Percentiles rank a stretch among this genome's conserved stretches.
Evolutionary conservation across 53 echinoderm and acorn worm species (phyloP).

Genomic region (Luidia sarsii): DNA sequence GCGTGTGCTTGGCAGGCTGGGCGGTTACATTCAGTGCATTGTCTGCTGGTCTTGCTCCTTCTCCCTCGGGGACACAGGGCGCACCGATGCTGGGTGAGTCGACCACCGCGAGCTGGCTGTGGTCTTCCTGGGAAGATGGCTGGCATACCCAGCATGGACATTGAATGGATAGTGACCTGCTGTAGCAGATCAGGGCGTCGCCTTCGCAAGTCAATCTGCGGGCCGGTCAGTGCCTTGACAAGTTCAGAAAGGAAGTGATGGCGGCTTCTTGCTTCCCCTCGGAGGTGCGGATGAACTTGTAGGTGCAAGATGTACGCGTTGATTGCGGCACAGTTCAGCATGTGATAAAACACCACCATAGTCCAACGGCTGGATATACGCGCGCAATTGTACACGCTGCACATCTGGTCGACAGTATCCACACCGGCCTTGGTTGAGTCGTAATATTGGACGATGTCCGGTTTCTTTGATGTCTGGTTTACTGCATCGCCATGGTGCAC

Average conservation of each 20-base stretch:
- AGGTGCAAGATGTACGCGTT: background rate
- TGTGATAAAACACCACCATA: conserved; percentile 28
- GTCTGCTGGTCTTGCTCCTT: background rate
- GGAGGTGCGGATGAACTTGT: background rate
- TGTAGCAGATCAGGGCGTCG: background rate
- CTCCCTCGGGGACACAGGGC: background rate
- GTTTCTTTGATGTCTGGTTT: background rate
- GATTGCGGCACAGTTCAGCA: conserved; percentile 31
- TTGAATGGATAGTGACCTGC: background rate
- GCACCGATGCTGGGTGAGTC: background rate
- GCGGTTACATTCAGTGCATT: background rate
- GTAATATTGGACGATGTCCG: conserved; percentile 2
- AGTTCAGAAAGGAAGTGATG: background rate
- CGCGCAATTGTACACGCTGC: conserved; percentile 1
- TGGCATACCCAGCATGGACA: background rate
- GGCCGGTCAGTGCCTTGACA: background rate
- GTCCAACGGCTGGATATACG: conserved; percentile 30
- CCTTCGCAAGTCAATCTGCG: background rate
- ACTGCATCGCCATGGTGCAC: conserved; percentile 25
- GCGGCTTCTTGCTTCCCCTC: background rate
- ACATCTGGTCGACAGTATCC: conserved; percentile 10
- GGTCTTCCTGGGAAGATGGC: background rate
- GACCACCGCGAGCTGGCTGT: background rate
- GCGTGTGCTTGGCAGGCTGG: background rate
- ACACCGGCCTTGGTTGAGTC: background rate